Evolutionary conservation across 1,140 invertebrate species (phyloP).

Genomic region (Pinna nobilis): DNA sequence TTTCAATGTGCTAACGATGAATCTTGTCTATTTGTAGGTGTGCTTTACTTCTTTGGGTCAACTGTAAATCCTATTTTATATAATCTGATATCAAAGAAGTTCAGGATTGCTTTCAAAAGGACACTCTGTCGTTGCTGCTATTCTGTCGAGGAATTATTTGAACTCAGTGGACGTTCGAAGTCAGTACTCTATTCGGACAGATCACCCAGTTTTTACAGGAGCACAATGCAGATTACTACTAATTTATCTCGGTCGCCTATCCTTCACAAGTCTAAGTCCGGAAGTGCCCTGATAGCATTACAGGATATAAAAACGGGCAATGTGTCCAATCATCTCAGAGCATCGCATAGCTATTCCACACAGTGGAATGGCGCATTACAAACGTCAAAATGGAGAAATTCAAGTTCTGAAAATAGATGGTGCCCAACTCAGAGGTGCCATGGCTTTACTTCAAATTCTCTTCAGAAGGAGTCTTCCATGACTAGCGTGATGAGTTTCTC

Average conservation of each 20-base stretch:
- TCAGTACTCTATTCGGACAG: constrained; percentile 45
- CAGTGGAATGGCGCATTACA: not conserved
- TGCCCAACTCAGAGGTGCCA: not conserved
- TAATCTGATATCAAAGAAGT: constrained; percentile 79
- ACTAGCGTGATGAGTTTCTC: constrained; percentile 40
- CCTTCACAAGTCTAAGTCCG: constrained; percentile 17
- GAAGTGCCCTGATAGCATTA: constrained; percentile 4
- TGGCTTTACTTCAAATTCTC: constrained; percentile 25
- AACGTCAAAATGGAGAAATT: constrained; percentile 2
- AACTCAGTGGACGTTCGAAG: constrained; percentile 46
- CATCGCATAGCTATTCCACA: no score
- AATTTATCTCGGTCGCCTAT: not conserved
- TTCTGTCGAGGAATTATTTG: constrained; percentile 36
- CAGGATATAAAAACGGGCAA: constrained; percentile 4
- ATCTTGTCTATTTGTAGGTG: constrained; percentile 52
- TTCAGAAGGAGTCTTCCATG: constrained; percentile 21
- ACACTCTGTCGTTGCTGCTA: constrained; percentile 54
- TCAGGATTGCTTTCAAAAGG: constrained; percentile 75
- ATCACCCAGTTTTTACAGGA: constrained; percentile 17
- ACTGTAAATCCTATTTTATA: constrained; percentile 80
- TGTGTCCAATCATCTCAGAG: not conserved
- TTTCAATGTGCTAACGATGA: not conserved
- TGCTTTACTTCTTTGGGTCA: constrained; percentile 78
- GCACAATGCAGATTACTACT: constrained; percentile 1
- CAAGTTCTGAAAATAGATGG: constrained; percentile 3